These are phyloP conservation scores for Tragelaphus oryx DNA, from an alignment of 2,797 vertebrate genomes.

Conservation along the genomic window DNA sequence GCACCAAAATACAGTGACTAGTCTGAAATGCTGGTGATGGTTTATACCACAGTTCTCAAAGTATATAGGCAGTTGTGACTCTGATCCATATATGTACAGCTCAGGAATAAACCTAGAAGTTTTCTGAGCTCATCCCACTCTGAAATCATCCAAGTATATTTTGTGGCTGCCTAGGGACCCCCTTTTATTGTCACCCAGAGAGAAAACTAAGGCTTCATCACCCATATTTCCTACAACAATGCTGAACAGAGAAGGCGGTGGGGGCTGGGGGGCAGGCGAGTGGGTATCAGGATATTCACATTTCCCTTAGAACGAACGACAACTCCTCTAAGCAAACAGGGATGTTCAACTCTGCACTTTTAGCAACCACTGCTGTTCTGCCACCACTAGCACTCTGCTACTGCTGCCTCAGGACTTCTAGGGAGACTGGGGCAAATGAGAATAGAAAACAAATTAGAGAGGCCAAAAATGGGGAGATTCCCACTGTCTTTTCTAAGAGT, in stretches of 20 bases:
- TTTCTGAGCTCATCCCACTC: neutral
- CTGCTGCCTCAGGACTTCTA: neutral
- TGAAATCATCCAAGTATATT: neutral
- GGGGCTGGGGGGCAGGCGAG: fast-evolving
- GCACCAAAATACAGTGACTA: neutral
- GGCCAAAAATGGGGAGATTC: neutral
- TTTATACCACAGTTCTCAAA: neutral
- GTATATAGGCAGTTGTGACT: neutral
- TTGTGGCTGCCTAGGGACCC: neutral
- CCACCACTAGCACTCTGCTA: neutral
- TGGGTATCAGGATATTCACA: neutral
- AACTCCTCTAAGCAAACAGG: neutral
- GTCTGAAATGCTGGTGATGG: neutral
- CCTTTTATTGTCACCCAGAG: neutral
- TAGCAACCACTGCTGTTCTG: neutral
- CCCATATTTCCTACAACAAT: neutral
- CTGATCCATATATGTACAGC: neutral
- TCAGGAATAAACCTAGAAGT: neutral
- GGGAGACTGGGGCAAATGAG: neutral
- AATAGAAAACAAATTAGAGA: neutral
- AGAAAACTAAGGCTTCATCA: neutral
- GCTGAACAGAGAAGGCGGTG: neutral
- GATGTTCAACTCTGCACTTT: neutral
- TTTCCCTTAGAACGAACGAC: neutral
- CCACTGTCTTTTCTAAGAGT: neutral